Evolutionary conservation across 2,797 vertebrate species (phyloP), one percentile per base, ranked within the genome.

Genomic region (Acanthiza pusilla): DNA sequence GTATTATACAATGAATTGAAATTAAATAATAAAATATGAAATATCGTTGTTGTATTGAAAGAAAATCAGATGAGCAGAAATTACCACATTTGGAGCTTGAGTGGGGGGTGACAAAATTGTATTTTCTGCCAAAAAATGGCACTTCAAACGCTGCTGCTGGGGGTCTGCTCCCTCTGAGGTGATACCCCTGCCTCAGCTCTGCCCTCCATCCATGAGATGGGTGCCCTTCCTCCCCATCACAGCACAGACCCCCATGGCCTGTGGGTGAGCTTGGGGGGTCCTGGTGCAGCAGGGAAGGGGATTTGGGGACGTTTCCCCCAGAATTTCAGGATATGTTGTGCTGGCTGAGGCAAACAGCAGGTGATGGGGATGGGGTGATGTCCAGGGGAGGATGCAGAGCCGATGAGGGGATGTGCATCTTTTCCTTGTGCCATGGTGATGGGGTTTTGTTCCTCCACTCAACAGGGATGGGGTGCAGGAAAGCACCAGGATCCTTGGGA

Each of bases 121-220:
- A 13, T 87, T 89, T 96, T 82, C 71, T 76, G 54, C 58, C 43
- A 10, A 32, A 89, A 94, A 94, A 91, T 13, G 67, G 27, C 55
- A 40, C 25, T 55, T 43, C 7, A 27, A 27, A 36, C 16, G 54
- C 34, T 32, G 51, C 51, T 54, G 47, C 34, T 54, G 66, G 38
- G 34, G 57, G 11, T 91, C 57, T 92, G 11, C 25, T 48, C 25
- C 14, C 8, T 65, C 42, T 8, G 38, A 38, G 36, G 48, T 29
- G 57, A 55, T 63, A 45, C 6, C 26, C 47, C 42, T 7, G 9
- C 54, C 51, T 53, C 47, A 38, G 70, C 61, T 71, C 58, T 68
- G 60, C 23, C 21, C 17, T 82, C 27, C 2, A 0, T 42, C 82
- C 3, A 0, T 4, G 42, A 53, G 42, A 21, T 0, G 9, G 65